A percentile compares a stretch with the other conserved stretches of the same genome.
Evolutionary conservation across 2,797 vertebrate species (phyloP).

Genomic region (Sardinella longiceps): DNA sequence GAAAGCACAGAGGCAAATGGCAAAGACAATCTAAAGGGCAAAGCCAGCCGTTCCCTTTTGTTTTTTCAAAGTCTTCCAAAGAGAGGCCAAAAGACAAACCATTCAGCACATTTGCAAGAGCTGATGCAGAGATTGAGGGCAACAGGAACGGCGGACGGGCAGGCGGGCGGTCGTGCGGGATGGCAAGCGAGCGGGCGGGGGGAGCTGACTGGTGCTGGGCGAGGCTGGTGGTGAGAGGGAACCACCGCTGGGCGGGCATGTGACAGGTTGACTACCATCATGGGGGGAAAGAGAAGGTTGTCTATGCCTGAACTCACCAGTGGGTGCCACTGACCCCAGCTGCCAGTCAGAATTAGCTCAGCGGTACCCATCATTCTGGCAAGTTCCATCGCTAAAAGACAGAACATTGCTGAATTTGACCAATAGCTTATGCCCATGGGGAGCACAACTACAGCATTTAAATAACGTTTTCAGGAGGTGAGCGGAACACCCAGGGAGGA

Average conservation of each 20-base stretch:
- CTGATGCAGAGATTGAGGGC: background rate
- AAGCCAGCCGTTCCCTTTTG: background rate
- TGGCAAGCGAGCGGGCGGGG: background rate
- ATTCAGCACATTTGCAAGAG: background rate
- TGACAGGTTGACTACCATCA: background rate
- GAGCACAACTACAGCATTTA: background rate
- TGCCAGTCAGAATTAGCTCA: background rate
- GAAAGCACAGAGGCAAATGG: background rate
- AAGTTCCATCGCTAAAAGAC: background rate
- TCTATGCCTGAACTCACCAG: background rate
- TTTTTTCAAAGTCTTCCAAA: background rate
- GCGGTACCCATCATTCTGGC: background rate
- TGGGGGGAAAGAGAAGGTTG: background rate
- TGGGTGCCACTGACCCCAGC: background rate
- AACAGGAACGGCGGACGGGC: background rate
- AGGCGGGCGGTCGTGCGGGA: background rate
- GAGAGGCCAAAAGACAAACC: background rate
- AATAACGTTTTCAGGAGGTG: too few relatives aligned
- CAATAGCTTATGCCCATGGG: background rate
- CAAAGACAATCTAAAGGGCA: conserved; percentile 14
- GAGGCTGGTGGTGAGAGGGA: background rate
- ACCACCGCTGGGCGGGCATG: background rate
- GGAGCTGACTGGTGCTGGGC: background rate
- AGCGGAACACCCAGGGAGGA: background rate
- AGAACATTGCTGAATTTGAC: background rate